Base-by-base conservation (phyloP, 2,797 vertebrate genomes). In the Gobionotothen gibberifrons region DNA sequence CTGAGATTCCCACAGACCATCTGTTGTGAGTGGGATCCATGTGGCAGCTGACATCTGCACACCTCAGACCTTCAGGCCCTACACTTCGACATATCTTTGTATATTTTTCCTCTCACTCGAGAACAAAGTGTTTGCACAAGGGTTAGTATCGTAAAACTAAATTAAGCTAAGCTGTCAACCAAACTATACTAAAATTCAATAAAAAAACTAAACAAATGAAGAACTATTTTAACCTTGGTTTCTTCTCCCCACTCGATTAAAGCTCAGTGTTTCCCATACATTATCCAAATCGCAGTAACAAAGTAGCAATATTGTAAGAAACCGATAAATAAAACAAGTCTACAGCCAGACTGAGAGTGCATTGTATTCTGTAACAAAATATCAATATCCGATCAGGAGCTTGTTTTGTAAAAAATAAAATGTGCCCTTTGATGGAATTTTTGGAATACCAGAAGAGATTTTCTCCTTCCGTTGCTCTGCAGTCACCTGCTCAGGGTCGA, bases 11-110 rank as follows among this genome's bases (percentile, higher is more conserved):
- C 63, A 40, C n/a, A 19, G 64, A 43, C 83, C 86, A 87, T 88
- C 78, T 83, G 81, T 53, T 79, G 51, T 56, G 17, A 72, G 67
- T 53, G 62, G 58, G 53, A 44, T 74, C 76, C 72, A 82, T 83
- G 77, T 85, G 81, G 59, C 70, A 48, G 52, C 75, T 72, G 68
- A 74, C 81, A 76, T 85, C 85, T 83, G 77, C 61, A 4, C 17
- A 49, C 81, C 56, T 22, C 39, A 43, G 71, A 74, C 60, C 69
- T 68, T 69, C 72, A 78, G 17, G 82, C 63, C 16, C 17, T 21
- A 9, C 32, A 8, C 17, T 48, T 46, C 76, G 62, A 58, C 51
- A 64, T 75, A 49, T 63, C 74, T 54, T 15, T 68, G 8, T 14
- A 12, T 21, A 17, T 66, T 72, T 59, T 15, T 79, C 70, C 1